These are phyloP conservation scores for Dryocosmus kuriphilus DNA, from an alignment of 2,888 invertebrate genomes.

Conservation along the genomic window DNA sequence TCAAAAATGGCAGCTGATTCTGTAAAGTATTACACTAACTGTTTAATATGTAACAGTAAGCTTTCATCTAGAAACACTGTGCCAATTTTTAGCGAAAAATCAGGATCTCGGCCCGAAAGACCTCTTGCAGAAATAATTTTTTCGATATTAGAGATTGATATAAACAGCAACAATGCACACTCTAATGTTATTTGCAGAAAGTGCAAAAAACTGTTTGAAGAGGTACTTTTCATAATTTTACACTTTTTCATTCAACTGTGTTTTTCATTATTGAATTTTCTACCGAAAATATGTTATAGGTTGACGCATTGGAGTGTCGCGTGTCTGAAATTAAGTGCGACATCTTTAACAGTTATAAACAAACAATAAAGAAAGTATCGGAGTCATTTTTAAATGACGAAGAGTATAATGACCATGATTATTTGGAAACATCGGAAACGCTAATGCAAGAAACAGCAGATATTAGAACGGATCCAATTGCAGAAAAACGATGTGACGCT, in stretches of 20 bases:
- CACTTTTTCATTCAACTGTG: neutral
- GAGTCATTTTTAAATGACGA: slow-evolving; percentile 65
- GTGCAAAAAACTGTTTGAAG: slow-evolving; percentile 82
- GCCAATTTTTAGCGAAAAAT: slow-evolving; percentile 78
- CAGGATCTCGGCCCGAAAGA: slow-evolving; percentile 70
- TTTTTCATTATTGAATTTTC: slow-evolving; percentile 17
- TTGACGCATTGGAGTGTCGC: slow-evolving; percentile 80
- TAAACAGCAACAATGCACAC: slow-evolving; percentile 80
- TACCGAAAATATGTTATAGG: slow-evolving; percentile 64
- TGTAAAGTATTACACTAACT: slow-evolving; percentile 75
- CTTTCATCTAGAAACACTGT: slow-evolving; percentile 80
- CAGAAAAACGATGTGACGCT: slow-evolving; percentile 40
- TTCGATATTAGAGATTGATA: slow-evolving; percentile 77
- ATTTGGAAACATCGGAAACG: slow-evolving; percentile 67
- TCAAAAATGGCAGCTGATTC: slow-evolving; percentile 67
- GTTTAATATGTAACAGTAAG: slow-evolving; percentile 83
- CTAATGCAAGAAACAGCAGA: slow-evolving; percentile 52
- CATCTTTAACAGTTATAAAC: slow-evolving; percentile 79
- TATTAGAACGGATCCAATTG: slow-evolving; percentile 29
- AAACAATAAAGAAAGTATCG: slow-evolving; percentile 71
- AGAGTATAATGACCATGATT: slow-evolving; percentile 74
- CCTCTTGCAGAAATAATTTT: slow-evolving; percentile 77
- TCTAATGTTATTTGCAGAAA: slow-evolving; percentile 83
- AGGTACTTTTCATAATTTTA: slow-evolving; percentile 70
- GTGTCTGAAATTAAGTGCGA: slow-evolving; percentile 79